Evolutionary conservation across 2,113 vertebrate genomes (phyloP), one percentile per base, ranked within the genome.

Genomic region (Passer montanus): DNA sequence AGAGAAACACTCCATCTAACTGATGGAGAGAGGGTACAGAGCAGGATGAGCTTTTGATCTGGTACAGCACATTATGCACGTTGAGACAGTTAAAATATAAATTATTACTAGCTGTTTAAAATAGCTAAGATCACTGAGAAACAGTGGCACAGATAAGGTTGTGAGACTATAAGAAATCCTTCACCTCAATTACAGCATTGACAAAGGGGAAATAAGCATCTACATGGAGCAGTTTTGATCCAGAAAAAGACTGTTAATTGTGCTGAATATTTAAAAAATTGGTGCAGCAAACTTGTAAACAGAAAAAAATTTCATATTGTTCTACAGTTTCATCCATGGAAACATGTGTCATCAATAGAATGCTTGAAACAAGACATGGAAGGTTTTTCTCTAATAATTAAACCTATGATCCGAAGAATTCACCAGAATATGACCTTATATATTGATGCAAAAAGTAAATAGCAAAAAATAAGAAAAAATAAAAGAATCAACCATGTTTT

Each of bases 41-140:
- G 35, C 9, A 33, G 21, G 62, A 92, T 90, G 27, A 93, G 62
- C 23, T 82, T 93, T 93, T 94, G 56, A 87, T 95, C 78, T 68
- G 15, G 9, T 43, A 56, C 26, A 67, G 26, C 33, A 30, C 50
- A 41, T 70, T 70, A 84, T 33, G 39, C 43, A 70, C 28, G 22
- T 23, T 80, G 55, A 90, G 28, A 56, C 15, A 76, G 26, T 22
- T 43, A 90, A 92, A 84, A 93, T 46, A 52, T 69, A 93, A 80
- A 81, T 86, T 88, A 88, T 79, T 83, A 13, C 26, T 50, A 93
- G 21, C 33, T 89, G 66, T 91, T 56, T 43, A 81, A 41, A 93
- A 69, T 47, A 89, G 20, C 56, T 74, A 33, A 55, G 52, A 93
- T 81, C 39, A 59, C 46, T 84, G 50, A 81, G 50, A 84, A 91